These are phyloP conservation scores for Distichodus sexfasciatus DNA, from an alignment of 2,797 vertebrate genomes.

Conservation along the genomic window DNA sequence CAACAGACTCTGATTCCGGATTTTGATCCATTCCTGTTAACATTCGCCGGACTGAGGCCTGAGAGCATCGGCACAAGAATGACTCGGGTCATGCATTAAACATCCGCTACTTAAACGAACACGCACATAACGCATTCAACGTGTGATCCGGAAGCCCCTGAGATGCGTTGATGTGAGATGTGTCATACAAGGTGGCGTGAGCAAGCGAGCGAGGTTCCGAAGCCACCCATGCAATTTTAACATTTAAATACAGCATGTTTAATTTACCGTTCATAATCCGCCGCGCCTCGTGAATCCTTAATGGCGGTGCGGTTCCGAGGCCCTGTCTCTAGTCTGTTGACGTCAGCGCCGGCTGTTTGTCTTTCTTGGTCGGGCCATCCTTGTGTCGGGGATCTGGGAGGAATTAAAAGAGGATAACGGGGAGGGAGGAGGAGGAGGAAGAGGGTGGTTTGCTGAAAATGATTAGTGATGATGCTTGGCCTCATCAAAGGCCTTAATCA, in stretches of 20 bases:
- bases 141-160: not conserved
- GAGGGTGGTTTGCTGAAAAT: slow-evolving; percentile 39
- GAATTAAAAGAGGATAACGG: slow-evolving; percentile 20
- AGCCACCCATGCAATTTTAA: not conserved
- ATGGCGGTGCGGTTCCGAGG: not conserved
- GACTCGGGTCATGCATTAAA: not conserved
- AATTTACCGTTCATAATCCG: slow-evolving; percentile 17
- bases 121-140: slow-evolving; percentile 22
- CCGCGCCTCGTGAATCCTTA: not conserved
- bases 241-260: slow-evolving; percentile 31
- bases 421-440: too few species aligned
- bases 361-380: not conserved
- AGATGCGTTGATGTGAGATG: not conserved
- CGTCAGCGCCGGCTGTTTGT: not conserved
- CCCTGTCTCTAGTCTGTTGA: not conserved
- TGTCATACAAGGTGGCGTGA: not conserved
- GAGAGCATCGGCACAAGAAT: not conserved
- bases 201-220: not conserved
- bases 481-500: slow-evolving; percentile 65
- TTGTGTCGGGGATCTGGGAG: slow-evolving; percentile 25
- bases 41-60: too few species aligned
- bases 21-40: not conserved
- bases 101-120: not conserved
- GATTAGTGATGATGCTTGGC: slow-evolving; percentile 51
- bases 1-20: not conserved